These are phyloP conservation scores for Chionodraco myersi DNA, from an alignment of 2,113 vertebrate species.

Conservation along the genomic window DNA sequence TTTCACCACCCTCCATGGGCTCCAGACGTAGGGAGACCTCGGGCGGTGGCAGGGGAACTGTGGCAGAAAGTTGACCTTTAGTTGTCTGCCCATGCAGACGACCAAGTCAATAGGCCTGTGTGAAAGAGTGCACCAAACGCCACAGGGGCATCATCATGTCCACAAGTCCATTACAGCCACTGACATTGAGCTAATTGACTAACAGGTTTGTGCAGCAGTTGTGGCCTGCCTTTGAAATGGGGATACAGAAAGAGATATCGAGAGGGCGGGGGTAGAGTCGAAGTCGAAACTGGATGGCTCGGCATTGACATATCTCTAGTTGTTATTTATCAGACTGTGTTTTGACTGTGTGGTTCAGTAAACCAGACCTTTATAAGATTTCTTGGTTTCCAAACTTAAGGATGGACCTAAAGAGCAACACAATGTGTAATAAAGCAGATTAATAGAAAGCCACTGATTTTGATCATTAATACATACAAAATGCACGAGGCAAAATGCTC, in stretches of 20 bases:
- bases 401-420: not conserved
- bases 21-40: not conserved
- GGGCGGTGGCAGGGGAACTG: conserved; percentile 42
- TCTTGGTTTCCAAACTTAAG: conserved; percentile 33
- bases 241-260: conserved; percentile 15
- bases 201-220: conserved; percentile 39
- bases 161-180: conserved; percentile 68
- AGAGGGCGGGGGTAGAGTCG: conserved; percentile 16
- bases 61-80: conserved; percentile 77
- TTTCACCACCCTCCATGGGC: conserved; percentile 4
- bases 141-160: conserved; percentile 65
- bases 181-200: conserved; percentile 80
- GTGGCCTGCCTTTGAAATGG: conserved; percentile 52
- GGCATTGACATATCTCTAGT: conserved; percentile 29
- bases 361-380: conserved; percentile 38
- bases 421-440: not conserved
- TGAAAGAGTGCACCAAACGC: conserved; percentile 63
- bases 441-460: too few species aligned
- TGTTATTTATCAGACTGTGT: conserved; percentile 38
- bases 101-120: conserved; percentile 54
- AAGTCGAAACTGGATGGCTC: conserved; percentile 35
- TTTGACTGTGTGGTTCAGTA: conserved; percentile 38
- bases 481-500: too few species aligned
- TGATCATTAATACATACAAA: too few species aligned
- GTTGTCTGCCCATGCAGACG: conserved; percentile 36